Evolutionary conservation across 2,888 invertebrate genomes (phyloP), one percentile per base, ranked within the genome.

Genomic region (Ferdinandea cuprea): DNA sequence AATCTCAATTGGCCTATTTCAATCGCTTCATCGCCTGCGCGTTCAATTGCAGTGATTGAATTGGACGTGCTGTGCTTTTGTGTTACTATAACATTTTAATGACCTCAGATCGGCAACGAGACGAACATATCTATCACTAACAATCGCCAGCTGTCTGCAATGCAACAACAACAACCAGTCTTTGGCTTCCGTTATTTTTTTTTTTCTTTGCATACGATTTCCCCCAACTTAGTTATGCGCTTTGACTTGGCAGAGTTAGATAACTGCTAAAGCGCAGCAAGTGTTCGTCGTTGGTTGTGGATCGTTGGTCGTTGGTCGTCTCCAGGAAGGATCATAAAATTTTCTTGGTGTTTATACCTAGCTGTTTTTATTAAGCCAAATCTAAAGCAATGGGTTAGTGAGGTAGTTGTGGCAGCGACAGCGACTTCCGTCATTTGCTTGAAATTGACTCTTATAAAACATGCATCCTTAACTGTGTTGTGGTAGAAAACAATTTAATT

Each of bases 381-480:
- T 78, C 61, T 83, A 58, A 83, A 83, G 66, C 83, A 83, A 58
- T 83, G 72, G 83, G 83, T 83, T 83, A 83, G 78, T 83, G 58
- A 25, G 25, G 25, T 25, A 25, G 25, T 5, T 5, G 78, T 56
- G 32, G 42, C 56, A 46, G 37, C 1, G 32, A 21, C 48, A 42
- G 25, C 35, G 50, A 76, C 71, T 81, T 81, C 81, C 81, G 81
- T 66, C 81, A 77, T 81, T 77, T 19, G 42, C 40, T 17, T 1
- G 50, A n/a, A n/a, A n/a, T n/a, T n/a, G n/a, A n/a, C n/a, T n/a
- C n/a, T 69, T 80, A 69, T 25, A 63, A 74, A 69, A 58, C 44
- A 44, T 37, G 30, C 44, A 79, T 71, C 78, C 58, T 66, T 66
- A 48, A 40, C n/a, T n/a, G n/a, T 58, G 21, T 21, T 42, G n/a